A percentile compares a stretch with the other conserved stretches of the same genome.
phyloP scores from a whole-genome alignment of 2,797 vertebrate species.

The Botia almorhae region DNA sequence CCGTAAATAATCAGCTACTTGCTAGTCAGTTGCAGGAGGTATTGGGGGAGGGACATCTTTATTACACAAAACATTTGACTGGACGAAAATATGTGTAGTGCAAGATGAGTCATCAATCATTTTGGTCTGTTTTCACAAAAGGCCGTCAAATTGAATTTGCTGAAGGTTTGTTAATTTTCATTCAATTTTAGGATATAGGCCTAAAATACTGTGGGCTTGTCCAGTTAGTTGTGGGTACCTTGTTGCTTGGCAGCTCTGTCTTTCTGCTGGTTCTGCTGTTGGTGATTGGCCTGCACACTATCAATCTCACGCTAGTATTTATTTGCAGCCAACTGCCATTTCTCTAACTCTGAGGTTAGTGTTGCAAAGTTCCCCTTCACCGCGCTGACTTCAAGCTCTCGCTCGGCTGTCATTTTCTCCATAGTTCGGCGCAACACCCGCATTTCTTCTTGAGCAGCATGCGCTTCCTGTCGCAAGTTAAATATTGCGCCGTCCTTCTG shows the following conservation, averaged over 20 bases:
- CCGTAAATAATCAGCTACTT: no score
- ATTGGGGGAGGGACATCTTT: no score
- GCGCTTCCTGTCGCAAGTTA: constrained; percentile 79
- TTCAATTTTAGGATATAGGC: background rate
- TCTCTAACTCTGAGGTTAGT: constrained; percentile 85
- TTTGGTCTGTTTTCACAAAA: no score
- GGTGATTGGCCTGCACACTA: constrained; percentile 84
- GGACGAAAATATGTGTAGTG: no score
- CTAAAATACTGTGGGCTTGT: background rate
- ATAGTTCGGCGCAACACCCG: constrained; percentile 85
- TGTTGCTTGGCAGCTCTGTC: constrained; percentile 87
- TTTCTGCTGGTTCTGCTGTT: constrained; percentile 88
- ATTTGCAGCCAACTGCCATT: constrained; percentile 86
- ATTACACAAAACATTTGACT: no score
- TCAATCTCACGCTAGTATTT: constrained; percentile 88
- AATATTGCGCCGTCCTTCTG: constrained; percentile 84
- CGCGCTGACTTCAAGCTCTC: constrained; percentile 82
- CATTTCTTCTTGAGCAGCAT: constrained; percentile 85
- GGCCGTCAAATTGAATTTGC: no score
- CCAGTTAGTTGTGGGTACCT: constrained; percentile 72
- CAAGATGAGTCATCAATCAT: no score
- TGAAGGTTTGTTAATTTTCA: background rate
- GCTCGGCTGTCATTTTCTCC: constrained; percentile 82
- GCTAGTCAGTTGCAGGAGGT: no score
- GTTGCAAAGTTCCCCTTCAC: constrained; percentile 85